These are phyloP conservation scores for Tinea semifulvella DNA, from an alignment of 2,888 invertebrate species.

Conservation along the genomic window DNA sequence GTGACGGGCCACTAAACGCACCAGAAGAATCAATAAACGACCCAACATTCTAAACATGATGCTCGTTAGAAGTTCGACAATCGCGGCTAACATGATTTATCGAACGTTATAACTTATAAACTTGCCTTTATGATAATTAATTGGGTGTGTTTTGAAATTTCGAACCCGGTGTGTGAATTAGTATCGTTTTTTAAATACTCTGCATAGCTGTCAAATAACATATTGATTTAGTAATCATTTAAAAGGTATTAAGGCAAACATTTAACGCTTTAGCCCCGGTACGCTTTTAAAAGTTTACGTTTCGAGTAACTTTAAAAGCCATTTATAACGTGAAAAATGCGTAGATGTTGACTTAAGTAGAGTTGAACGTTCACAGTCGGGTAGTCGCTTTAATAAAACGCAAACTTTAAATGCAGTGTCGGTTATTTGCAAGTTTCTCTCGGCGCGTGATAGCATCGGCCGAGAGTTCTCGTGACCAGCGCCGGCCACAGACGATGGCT, in stretches of 20 bases:
- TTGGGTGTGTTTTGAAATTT: constrained; percentile 8
- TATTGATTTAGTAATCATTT: constrained; percentile 6
- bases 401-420: constrained; percentile 3
- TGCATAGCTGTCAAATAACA: constrained; percentile 9
- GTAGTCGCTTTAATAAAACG: too few species aligned
- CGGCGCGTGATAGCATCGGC: constrained; percentile 7
- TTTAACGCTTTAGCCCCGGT: neutral
- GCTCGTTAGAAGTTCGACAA: constrained; percentile 3
- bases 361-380: too few species aligned
- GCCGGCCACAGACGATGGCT: neutral
- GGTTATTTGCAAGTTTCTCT: constrained; percentile 4
- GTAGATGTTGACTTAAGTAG: too few species aligned
- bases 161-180: neutral
- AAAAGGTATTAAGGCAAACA: constrained; percentile 2
- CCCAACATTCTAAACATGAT: constrained; percentile 15
- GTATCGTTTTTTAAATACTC: constrained; percentile 2
- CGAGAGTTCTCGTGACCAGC: constrained; percentile 10
- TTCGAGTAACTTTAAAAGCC: too few species aligned
- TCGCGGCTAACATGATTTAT: constrained; percentile 7
- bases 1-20: constrained; percentile 10
- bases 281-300: neutral
- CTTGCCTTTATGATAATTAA: constrained; percentile 10
- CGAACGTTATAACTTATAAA: constrained; percentile 3
- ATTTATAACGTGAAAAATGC: too few species aligned
- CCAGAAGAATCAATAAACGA: constrained; percentile 6